Conservation (phyloP, 1,140 invertebrate genomes). For the Bursaphelenchus mucronatus region DNA sequence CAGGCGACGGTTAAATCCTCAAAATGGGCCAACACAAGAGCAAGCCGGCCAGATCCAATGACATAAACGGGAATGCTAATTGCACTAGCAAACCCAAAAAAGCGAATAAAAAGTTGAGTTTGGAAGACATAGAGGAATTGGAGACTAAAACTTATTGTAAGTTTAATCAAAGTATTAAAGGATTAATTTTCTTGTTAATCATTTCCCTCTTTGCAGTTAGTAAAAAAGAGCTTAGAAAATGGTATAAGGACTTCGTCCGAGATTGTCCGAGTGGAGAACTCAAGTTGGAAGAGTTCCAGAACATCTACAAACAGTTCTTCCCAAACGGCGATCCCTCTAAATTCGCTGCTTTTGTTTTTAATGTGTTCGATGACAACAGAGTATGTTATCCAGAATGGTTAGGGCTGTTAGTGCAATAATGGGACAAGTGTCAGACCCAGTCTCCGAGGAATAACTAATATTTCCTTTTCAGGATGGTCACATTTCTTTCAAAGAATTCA, state of each 20-base stretch:
- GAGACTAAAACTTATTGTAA: constrained; percentile 52
- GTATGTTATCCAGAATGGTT: constrained; percentile 45
- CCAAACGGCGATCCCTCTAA: constrained; percentile 66
- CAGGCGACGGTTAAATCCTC: constrained; percentile 9
- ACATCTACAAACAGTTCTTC: constrained; percentile 65
- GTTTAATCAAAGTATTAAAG: constrained; percentile 28
- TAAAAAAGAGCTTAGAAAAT: constrained; percentile 57
- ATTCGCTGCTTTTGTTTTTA: constrained; percentile 66
- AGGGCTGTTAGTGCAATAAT: background rate
- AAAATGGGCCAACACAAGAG: constrained; percentile 43
- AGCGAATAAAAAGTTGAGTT: constrained; percentile 49
- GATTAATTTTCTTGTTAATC: constrained; percentile 32
- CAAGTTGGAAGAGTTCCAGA: constrained; percentile 62
- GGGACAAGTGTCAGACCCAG: constrained; percentile 7
- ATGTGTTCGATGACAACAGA: constrained; percentile 66
- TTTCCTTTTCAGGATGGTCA: background rate
- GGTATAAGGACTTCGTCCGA: constrained; percentile 65
- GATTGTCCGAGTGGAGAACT: constrained; percentile 65
- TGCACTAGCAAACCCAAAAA: constrained; percentile 44
- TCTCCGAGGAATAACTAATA: constrained; percentile 12
- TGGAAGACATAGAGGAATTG: constrained; percentile 48
- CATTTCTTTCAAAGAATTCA: constrained; percentile 57
- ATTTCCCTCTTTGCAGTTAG: constrained; percentile 39
- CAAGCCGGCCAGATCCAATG: constrained; percentile 18
- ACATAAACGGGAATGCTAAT: constrained; percentile 18